Evolutionary conservation across 2,113 vertebrate species (phyloP).

Genomic region (Halcyon senegalensis): DNA sequence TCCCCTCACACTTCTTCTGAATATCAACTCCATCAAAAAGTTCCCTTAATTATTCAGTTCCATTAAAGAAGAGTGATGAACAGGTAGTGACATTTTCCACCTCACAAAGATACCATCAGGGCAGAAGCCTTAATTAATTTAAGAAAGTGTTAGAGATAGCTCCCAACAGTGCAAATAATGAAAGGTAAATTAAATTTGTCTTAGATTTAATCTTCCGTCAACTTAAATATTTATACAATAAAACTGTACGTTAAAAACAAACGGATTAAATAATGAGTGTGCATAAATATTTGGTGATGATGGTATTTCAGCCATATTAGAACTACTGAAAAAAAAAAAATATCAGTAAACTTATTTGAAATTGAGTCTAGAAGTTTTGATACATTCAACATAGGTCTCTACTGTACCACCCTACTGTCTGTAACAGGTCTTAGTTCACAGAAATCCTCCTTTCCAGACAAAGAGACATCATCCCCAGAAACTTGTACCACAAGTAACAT

Average conservation of each 20-base stretch:
- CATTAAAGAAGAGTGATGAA: background rate
- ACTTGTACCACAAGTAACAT: background rate
- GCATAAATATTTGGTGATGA: background rate
- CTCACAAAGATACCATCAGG: background rate
- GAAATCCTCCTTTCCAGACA: background rate
- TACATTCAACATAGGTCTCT: background rate
- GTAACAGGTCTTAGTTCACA: background rate
- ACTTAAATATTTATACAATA: background rate
- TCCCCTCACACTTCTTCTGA: background rate
- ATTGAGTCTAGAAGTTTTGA: background rate
- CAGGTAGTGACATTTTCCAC: background rate
- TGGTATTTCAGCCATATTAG: background rate
- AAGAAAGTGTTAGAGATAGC: background rate
- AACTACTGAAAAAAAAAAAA: background rate
- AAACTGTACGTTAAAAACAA: background rate
- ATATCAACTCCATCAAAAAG: background rate
- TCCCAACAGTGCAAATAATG: background rate
- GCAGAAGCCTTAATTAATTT: background rate
- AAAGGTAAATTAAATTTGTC: background rate
- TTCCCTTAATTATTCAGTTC: background rate
- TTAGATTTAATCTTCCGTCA: background rate
- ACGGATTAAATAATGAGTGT: background rate
- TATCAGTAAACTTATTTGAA: background rate
- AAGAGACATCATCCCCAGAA: background rate
- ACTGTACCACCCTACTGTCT: background rate